phyloP scores from a whole-genome alignment of 2,797 vertebrate genomes.

The Sebastes minor region DNA sequence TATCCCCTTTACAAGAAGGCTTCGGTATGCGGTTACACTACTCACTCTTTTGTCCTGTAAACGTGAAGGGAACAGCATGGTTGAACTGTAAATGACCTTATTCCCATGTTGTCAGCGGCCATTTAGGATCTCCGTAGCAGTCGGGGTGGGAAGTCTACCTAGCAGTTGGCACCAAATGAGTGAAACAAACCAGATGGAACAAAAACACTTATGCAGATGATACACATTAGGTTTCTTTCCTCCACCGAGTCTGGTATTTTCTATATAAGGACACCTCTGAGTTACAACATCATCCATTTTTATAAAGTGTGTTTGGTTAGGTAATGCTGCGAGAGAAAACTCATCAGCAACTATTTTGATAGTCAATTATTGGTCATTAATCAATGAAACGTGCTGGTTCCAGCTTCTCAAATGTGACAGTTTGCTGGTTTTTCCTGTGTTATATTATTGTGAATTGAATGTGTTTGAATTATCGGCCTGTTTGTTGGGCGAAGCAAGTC shows the following conservation, averaged over 20 bases:
- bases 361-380: neutral
- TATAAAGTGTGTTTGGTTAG: neutral
- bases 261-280: neutral
- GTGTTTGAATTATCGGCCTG: neutral
- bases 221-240: neutral
- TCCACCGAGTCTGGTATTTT: neutral
- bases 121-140: conserved; percentile 15
- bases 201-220: neutral
- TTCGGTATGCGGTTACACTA: neutral
- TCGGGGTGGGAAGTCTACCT: neutral
- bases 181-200: neutral
- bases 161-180: neutral
- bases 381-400: neutral
- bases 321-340: neutral
- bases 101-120: neutral
- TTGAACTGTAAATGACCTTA: conserved; percentile 29
- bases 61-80: neutral
- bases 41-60: conserved; percentile 12
- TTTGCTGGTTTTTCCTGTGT: neutral
- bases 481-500: neutral
- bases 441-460: neutral
- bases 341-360: neutral
- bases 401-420: neutral
- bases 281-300: neutral
- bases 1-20: neutral